Base-by-base conservation (phyloP, 2,888 invertebrate genomes). In the Drosophila melanosoma region DNA sequence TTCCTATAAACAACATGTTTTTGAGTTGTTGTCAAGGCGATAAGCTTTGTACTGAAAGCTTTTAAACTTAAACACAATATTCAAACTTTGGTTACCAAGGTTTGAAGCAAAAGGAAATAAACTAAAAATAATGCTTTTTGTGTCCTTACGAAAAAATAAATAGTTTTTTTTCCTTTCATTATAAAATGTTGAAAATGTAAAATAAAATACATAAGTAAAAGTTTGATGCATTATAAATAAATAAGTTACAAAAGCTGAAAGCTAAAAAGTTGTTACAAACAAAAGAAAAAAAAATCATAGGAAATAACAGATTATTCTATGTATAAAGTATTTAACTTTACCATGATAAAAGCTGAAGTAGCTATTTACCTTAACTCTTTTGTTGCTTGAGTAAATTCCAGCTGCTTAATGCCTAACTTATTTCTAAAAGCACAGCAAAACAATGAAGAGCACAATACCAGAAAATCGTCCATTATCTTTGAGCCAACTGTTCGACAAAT, bases 1-100 rank as follows among this genome's bases (percentile, higher is more conserved):
- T 73, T 73, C 63, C 48, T 45, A 11, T 57, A 57, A 81, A 76
- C 51, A 74, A 75, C 70, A 52, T 15, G 26, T 11, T 57, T 61
- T 49, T 32, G 1, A 62, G 45, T 23, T 33, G 87, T 83, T 81
- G 68, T 26, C 82, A 83, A 26, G 85, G 76, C 20, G 45, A 89
- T 61, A n/a, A 82, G 68, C 66, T 72, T 69, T 32, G 29, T 26
- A 0, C 2, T 5, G 5, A 33, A 17, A 15, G 29, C 23, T 8
- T 33, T 20, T n/a, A 53, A 51, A 58, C 53, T 66, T 58, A 10
- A 5, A 15, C 17, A 38, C 45, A 45, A 15, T 1, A 15, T 23
- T 40, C 26, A 56, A 79, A 69, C 78, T 81, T 67, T 26, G 12
- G 69, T 72, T 48, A 3, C 69, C 69, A 72, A 36, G 48, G 36